A percentile compares a stretch with the other conserved stretches of the same genome.
These are phyloP conservation scores for Asteroscopus sphinx DNA, from an alignment of 2,888 invertebrate species.

Conservation along the genomic window DNA sequence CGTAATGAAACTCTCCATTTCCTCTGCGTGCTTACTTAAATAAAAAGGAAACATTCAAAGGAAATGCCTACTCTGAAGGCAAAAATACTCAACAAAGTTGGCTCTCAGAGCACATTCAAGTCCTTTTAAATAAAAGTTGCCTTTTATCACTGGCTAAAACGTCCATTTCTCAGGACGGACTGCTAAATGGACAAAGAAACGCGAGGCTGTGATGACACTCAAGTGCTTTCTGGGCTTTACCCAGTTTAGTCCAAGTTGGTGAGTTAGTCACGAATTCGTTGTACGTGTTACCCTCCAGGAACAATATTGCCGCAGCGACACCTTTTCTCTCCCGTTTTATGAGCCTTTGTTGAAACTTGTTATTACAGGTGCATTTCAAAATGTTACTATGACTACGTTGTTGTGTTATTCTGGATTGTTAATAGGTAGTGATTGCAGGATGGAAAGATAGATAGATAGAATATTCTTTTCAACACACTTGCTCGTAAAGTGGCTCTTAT, in stretches of 20 bases:
- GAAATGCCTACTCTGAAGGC: constrained; percentile 68
- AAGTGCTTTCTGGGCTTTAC: constrained; percentile 66
- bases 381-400: background rate
- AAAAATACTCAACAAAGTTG: constrained; percentile 71
- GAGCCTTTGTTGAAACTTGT: constrained; percentile 28
- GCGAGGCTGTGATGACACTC: constrained; percentile 65
- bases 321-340: constrained; percentile 23
- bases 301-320: constrained; percentile 28
- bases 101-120: constrained; percentile 69
- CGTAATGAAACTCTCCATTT: constrained; percentile 72
- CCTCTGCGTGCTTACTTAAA: constrained; percentile 74
- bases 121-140: constrained; percentile 81
- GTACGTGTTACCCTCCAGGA: constrained; percentile 36
- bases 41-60: constrained; percentile 73
- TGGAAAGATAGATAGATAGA: no score
- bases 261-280: constrained; percentile 48
- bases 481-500: no score
- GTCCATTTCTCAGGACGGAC: constrained; percentile 70
- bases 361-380: constrained; percentile 34
- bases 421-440: background rate
- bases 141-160: constrained; percentile 78
- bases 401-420: constrained; percentile 5
- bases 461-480: no score
- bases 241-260: constrained; percentile 60
- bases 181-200: constrained; percentile 75